Percentiles rank a stretch among this genome's conserved stretches.
phyloP scores from a whole-genome alignment of 2,113 vertebrate species.

The Megaceryle torquata region DNA sequence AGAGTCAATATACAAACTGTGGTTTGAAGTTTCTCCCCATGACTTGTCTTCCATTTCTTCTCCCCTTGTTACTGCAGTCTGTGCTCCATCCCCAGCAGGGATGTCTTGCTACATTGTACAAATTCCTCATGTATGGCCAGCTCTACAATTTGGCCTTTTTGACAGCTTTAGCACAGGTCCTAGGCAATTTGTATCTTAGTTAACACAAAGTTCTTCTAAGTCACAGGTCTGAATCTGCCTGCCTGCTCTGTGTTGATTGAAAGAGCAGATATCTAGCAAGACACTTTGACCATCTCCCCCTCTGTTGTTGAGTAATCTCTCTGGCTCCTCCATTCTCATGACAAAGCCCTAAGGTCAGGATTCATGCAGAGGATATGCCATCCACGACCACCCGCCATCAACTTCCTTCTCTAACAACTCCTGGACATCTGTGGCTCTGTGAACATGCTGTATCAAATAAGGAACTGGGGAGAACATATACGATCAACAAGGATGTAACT shows the following conservation, averaged over 20 bases:
- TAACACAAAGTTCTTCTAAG: neutral
- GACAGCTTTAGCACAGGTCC: neutral
- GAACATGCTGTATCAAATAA: neutral
- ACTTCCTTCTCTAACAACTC: neutral
- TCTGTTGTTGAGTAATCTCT: neutral
- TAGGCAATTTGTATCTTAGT: neutral
- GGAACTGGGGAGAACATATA: neutral
- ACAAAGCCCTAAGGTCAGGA: slow-evolving; percentile 16
- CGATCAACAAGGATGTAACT: slow-evolving; percentile 4
- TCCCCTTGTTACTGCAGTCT: neutral
- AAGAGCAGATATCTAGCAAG: neutral
- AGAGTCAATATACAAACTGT: neutral
- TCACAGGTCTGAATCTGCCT: neutral
- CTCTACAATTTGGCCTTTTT: neutral
- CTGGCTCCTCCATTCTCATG: neutral
- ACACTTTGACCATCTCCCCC: neutral
- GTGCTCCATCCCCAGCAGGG: neutral
- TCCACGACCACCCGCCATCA: neutral
- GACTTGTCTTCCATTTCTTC: neutral
- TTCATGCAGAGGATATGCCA: neutral
- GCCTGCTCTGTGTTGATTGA: neutral
- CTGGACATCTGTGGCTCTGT: neutral
- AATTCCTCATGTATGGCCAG: neutral
- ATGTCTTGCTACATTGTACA: neutral
- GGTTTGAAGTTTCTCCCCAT: neutral